Evolutionary conservation across 2,113 vertebrate genomes (phyloP).

Genomic region (Thunnus thynnus): DNA sequence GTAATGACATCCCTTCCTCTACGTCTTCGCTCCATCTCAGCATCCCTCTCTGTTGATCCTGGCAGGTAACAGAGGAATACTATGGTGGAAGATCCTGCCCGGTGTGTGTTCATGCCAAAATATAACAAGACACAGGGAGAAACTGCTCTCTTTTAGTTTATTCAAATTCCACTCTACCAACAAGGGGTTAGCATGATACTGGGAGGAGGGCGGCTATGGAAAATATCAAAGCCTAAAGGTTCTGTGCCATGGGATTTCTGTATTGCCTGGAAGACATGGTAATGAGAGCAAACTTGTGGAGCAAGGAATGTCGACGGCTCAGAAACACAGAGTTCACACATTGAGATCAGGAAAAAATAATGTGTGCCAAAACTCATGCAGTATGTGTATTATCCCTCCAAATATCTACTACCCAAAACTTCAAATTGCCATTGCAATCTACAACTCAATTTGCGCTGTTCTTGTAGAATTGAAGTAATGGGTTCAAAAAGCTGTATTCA

Average conservation of each 20-base stretch:
- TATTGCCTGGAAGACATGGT: constrained; percentile 65
- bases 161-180: constrained; percentile 69
- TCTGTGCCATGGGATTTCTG: constrained; percentile 59
- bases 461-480: constrained; percentile 8
- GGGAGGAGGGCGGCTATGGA: constrained; percentile 35
- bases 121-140: constrained; percentile 31
- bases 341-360: constrained; percentile 47
- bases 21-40: constrained; percentile 51
- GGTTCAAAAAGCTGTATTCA: constrained; percentile 44
- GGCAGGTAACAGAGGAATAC: constrained; percentile 59
- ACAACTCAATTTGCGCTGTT: constrained; percentile 22
- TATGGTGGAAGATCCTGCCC: constrained; percentile 32
- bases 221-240: constrained; percentile 78
- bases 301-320: constrained; percentile 51
- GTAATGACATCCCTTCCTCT: constrained; percentile 77
- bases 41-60: constrained; percentile 63
- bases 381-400: constrained; percentile 28
- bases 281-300: constrained; percentile 65
- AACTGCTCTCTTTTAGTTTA: constrained; percentile 49
- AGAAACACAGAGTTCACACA: constrained; percentile 54
- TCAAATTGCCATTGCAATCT: constrained; percentile 36
- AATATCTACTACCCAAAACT: constrained; percentile 27
- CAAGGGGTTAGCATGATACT: constrained; percentile 41
- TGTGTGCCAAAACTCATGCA: constrained; percentile 22
- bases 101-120: constrained; percentile 50